phyloP scores from a whole-genome alignment of 2,797 vertebrate species.

The Halcyon smyrnensis region DNA sequence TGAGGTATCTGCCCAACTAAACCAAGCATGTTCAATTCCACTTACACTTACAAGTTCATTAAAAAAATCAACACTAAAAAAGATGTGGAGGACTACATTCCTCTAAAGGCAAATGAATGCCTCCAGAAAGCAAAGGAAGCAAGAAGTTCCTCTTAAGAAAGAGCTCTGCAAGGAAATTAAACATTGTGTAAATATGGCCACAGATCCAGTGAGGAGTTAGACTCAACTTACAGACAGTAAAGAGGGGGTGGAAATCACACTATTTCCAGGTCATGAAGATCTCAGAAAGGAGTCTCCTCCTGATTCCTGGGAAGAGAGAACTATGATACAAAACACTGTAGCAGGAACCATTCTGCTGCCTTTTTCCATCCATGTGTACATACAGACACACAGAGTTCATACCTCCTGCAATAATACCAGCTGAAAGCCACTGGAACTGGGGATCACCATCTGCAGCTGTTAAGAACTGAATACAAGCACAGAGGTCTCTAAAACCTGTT shows the following conservation, averaged over 20 bases:
- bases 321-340: neutral
- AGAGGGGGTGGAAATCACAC: neutral
- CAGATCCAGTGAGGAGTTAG: neutral
- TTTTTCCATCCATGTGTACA: neutral
- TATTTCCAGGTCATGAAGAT: neutral
- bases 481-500: neutral
- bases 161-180: neutral
- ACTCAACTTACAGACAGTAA: neutral
- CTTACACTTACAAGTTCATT: neutral
- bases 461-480: neutral
- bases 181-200: neutral
- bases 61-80: neutral
- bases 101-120: neutral
- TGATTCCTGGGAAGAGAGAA: neutral
- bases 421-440: neutral
- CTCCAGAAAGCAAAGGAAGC: neutral
- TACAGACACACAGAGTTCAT: too few species aligned
- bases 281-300: neutral
- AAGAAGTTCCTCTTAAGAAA: neutral
- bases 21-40: neutral
- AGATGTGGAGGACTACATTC: neutral
- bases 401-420: neutral
- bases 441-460: neutral
- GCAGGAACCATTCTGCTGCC: neutral
- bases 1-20: neutral